Percentiles rank a stretch among this genome's conserved stretches.
Evolutionary conservation across 2,113 vertebrate genomes (phyloP).

Genomic region (Oncorhynchus masou): DNA sequence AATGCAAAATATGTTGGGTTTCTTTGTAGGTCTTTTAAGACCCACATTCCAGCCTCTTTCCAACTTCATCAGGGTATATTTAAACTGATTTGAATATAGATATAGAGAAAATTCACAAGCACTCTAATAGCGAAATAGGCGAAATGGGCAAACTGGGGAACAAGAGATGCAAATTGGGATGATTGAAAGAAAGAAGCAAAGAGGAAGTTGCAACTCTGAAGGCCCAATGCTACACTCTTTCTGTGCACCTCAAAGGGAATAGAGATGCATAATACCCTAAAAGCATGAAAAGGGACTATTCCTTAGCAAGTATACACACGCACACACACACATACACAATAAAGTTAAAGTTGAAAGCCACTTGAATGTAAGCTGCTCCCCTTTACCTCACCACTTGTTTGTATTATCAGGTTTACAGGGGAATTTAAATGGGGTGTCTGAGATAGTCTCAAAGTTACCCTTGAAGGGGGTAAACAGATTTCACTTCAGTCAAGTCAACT

Average conservation of each 20-base stretch:
- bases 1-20: neutral
- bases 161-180: conserved; percentile 13
- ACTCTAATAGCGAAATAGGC: neutral
- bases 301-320: neutral
- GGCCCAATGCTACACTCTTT: neutral
- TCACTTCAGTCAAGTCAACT: neutral
- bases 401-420: neutral
- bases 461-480: conserved; percentile 16
- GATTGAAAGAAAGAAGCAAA: neutral
- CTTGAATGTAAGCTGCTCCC: neutral
- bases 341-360: conserved; percentile 12
- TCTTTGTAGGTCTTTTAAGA: neutral
- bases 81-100: neutral
- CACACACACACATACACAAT: neutral
- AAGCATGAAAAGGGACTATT: conserved; percentile 6
- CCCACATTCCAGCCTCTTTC: neutral
- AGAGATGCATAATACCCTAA: neutral
- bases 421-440: neutral
- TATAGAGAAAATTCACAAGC: neutral
- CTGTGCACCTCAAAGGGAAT: neutral
- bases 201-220: neutral
- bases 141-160: neutral
- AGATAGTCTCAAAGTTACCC: neutral
- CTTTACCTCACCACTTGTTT: neutral
- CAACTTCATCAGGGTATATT: neutral